Evolutionary conservation across 64 coral and sea anemone species (phyloP).

Genomic region (Acropora tenuis): DNA sequence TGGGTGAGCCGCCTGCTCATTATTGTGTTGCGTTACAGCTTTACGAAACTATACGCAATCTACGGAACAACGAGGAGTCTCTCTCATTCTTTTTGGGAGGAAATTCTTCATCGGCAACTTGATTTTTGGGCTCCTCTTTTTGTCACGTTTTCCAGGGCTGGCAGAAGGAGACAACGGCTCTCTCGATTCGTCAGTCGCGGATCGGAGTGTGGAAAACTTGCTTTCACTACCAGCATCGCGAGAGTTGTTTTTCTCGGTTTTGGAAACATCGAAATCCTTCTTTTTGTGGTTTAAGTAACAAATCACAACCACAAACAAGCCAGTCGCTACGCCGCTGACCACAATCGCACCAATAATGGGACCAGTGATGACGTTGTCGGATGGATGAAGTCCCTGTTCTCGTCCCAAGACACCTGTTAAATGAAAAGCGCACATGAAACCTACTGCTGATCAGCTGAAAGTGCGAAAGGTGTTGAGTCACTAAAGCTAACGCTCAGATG

Average conservation of each 20-base stretch:
- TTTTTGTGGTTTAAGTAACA: conserved; percentile 24
- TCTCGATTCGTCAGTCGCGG: neutral
- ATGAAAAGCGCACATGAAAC: too few relatives aligned
- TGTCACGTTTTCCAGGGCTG: conserved; percentile 14
- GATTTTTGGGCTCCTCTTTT: neutral
- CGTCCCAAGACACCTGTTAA: neutral
- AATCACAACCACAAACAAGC: neutral
- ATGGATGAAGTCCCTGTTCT: neutral
- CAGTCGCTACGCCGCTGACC: conserved; percentile 9
- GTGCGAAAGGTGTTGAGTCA: too few relatives aligned
- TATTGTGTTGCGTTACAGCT: too few relatives aligned
- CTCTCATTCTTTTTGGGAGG: neutral
- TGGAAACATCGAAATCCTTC: conserved; percentile 64
- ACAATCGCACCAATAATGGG: conserved; percentile 36
- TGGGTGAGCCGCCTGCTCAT: too few relatives aligned
- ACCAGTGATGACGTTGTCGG: neutral
- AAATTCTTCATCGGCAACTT: neutral
- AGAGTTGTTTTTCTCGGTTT: conserved; percentile 38
- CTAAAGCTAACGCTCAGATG: too few relatives aligned
- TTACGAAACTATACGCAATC: neutral
- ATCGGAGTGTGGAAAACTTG: conserved; percentile 3
- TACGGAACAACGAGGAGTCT: neutral
- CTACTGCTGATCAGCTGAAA: too few relatives aligned
- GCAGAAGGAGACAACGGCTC: neutral
- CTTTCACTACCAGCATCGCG: conserved; percentile 42